Evolutionary conservation across 2,113 vertebrate species (phyloP).

Genomic region (Seriola quinqueradiata): DNA sequence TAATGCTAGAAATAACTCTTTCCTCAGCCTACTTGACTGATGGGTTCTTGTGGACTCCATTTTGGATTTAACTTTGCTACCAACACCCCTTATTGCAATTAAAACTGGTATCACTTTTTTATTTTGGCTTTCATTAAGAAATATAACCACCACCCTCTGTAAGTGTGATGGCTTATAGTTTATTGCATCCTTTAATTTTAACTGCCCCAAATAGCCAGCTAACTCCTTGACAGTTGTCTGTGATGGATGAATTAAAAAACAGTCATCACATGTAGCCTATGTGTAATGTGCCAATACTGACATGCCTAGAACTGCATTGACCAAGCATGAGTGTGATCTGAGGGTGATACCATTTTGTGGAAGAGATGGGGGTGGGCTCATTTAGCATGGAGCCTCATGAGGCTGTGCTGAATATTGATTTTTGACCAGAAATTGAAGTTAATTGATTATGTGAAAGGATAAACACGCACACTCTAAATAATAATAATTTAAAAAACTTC

Average conservation of each 20-base stretch:
- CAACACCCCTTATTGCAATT: background rate
- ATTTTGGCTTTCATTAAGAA: background rate
- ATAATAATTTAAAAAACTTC: background rate
- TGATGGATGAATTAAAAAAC: background rate
- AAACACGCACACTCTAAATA: background rate
- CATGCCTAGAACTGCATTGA: slow-evolving; percentile 6
- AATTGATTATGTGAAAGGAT: background rate
- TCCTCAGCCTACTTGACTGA: background rate
- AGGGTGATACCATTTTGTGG: slow-evolving; percentile 48
- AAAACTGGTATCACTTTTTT: background rate
- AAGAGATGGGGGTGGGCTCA: slow-evolving; percentile 24
- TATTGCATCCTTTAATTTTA: background rate
- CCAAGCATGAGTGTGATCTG: background rate
- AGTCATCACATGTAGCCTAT: background rate
- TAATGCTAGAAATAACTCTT: background rate
- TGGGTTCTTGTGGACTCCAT: slow-evolving; percentile 24
- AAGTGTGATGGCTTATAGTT: background rate
- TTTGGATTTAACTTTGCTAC: slow-evolving; percentile 19
- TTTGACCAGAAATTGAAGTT: background rate
- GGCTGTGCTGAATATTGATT: background rate
- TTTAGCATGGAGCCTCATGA: background rate
- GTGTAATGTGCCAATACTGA: background rate
- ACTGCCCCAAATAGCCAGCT: background rate
- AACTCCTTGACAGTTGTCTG: background rate
- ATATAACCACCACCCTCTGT: background rate